These are phyloP conservation scores for Gortyna flavago DNA, from an alignment of 2,888 invertebrate species.

Conservation along the genomic window DNA sequence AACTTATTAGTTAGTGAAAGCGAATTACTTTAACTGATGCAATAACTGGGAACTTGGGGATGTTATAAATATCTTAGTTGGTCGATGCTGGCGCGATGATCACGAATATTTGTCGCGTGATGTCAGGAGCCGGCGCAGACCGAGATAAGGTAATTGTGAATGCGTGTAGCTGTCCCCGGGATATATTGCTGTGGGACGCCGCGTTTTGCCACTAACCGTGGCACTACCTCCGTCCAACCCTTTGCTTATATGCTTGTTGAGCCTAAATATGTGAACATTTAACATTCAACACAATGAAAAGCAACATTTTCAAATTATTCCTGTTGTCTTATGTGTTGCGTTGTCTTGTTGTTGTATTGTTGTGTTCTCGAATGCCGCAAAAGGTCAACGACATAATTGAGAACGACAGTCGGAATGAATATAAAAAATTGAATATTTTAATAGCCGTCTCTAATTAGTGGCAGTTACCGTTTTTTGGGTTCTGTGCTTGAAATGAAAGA, in stretches of 20 bases:
- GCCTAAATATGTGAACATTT: conserved; percentile 35
- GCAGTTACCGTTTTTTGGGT: conserved; percentile 63
- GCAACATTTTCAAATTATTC: conserved; percentile 27
- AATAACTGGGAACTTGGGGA: conserved; percentile 22
- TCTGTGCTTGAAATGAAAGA: conserved; percentile 37
- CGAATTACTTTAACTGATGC: conserved; percentile 8
- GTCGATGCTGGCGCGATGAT: conserved; percentile 65
- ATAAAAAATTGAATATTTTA: conserved; percentile 66
- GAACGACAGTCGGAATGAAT: conserved; percentile 59
- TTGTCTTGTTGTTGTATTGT: no score
- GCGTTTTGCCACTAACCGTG: conserved; percentile 46
- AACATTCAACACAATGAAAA: conserved; percentile 16
- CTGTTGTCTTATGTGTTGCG: conserved; percentile 50
- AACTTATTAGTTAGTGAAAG: conserved; percentile 20
- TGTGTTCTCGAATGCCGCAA: conserved; percentile 42
- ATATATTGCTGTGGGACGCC: conserved; percentile 79
- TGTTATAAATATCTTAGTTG: conserved; percentile 31
- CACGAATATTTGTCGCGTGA: conserved; percentile 86
- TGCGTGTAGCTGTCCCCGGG: conserved; percentile 85
- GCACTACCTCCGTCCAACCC: conserved; percentile 30
- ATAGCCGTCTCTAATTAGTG: conserved; percentile 66
- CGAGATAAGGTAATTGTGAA: conserved; percentile 88
- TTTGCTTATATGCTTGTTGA: conserved; percentile 36
- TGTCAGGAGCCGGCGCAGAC: conserved; percentile 81
- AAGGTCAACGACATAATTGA: conserved; percentile 66